Evolutionary conservation across 2,797 vertebrate genomes (phyloP).

Genomic region (Paguma larvata): DNA sequence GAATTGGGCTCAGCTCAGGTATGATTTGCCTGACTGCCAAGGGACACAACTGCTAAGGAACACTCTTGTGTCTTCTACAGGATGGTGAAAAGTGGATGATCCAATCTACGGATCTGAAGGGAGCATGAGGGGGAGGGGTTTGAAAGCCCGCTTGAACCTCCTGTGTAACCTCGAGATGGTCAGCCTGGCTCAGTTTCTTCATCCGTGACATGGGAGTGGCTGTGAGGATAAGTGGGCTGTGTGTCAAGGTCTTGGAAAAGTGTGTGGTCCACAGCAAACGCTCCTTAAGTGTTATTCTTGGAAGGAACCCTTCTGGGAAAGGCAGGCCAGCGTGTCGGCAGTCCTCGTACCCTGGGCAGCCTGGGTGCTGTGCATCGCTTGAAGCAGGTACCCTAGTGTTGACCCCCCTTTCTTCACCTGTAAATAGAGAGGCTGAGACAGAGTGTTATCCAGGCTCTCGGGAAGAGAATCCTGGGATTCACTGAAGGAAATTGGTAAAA

Average conservation of each 20-base stretch:
- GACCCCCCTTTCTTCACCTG: background rate
- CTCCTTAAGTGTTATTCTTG: background rate
- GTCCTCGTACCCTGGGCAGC: background rate
- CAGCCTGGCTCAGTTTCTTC: background rate
- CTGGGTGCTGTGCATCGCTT: background rate
- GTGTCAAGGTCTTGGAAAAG: background rate
- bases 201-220: conserved; percentile 8
- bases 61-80: background rate
- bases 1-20: background rate
- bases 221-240: background rate
- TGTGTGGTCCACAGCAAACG: background rate
- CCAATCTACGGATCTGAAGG: background rate
- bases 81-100: background rate
- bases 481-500: background rate
- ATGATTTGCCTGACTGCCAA: background rate
- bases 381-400: background rate
- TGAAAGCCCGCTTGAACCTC: background rate
- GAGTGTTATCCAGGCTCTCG: background rate
- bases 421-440: background rate
- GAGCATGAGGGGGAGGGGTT: background rate
- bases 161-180: background rate
- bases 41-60: background rate
- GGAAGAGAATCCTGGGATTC: background rate
- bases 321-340: rapidly evolving
- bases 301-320: background rate